Conservation (phyloP, 2,113 vertebrate genomes). For the Alaudala cheleensis region DNA sequence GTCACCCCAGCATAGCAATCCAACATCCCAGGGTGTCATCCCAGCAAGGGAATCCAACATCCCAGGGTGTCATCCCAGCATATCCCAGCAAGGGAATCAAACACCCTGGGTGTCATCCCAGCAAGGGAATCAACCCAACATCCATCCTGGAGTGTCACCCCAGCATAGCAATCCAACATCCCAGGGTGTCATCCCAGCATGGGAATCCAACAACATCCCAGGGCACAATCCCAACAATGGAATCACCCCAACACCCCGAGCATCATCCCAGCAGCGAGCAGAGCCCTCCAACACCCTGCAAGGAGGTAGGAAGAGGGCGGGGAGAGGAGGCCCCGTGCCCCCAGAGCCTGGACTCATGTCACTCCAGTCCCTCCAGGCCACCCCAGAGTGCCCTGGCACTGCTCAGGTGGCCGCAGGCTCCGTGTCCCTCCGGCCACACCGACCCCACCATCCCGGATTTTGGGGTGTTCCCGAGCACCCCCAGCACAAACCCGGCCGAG, state of each 20-base stretch:
- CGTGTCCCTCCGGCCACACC: fast-evolving
- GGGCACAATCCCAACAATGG: no score
- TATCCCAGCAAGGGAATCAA: not conserved
- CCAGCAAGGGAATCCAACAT: no score
- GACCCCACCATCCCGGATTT: fast-evolving
- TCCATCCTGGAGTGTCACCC: not conserved
- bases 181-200: no score
- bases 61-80: not conserved
- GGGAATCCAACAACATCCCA: no score
- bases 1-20: not conserved
- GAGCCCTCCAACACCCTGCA: fast-evolving
- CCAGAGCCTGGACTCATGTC: fast-evolving
- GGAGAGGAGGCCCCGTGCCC: not conserved
- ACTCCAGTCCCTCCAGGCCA: not conserved
- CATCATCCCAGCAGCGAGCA: fast-evolving
- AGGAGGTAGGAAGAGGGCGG: fast-evolving
- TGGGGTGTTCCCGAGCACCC: fast-evolving
- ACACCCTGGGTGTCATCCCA: not conserved
- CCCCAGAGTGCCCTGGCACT: no score
- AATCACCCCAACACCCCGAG: no score
- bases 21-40: no score
- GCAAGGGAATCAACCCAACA: not conserved
- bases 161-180: not conserved
- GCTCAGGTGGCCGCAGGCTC: fast-evolving
- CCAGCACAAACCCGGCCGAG: fast-evolving